These are phyloP conservation scores for Drosophila asahinai DNA, from an alignment of 1,140 invertebrate species.

Conservation along the genomic window DNA sequence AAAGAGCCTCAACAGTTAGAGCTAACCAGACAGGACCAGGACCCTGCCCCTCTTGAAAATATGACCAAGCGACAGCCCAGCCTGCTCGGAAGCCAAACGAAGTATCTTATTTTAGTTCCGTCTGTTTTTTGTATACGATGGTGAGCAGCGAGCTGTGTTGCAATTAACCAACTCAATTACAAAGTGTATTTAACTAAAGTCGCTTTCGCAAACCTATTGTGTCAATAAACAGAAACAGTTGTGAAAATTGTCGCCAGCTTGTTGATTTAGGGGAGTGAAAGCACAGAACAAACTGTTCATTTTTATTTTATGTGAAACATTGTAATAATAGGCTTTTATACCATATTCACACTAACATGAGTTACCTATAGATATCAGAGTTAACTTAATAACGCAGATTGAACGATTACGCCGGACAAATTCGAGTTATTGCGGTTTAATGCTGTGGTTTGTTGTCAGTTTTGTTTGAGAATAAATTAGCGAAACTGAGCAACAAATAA, in stretches of 20 bases:
- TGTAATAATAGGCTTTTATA: no score
- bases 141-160: conserved; percentile 47
- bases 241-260: conserved; percentile 22
- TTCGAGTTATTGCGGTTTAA: no score
- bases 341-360: no score
- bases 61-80: conserved; percentile 56
- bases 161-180: conserved; percentile 53
- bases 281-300: neutral
- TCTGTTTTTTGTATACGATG: conserved; percentile 44
- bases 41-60: conserved; percentile 1
- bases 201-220: conserved; percentile 67
- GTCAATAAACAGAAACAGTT: conserved; percentile 67
- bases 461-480: no score
- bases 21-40: conserved; percentile 9
- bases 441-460: no score
- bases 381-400: no score
- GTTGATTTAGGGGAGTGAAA: neutral
- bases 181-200: conserved; percentile 50
- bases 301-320: no score
- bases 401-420: no score
- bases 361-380: no score
- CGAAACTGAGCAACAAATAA: no score
- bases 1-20: conserved; percentile 63
- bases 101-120: conserved; percentile 56
- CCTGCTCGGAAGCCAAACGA: conserved; percentile 35